Evolutionary conservation across 2,888 invertebrate genomes (phyloP).

Genomic region (Ischnus inquisitorius): DNA sequence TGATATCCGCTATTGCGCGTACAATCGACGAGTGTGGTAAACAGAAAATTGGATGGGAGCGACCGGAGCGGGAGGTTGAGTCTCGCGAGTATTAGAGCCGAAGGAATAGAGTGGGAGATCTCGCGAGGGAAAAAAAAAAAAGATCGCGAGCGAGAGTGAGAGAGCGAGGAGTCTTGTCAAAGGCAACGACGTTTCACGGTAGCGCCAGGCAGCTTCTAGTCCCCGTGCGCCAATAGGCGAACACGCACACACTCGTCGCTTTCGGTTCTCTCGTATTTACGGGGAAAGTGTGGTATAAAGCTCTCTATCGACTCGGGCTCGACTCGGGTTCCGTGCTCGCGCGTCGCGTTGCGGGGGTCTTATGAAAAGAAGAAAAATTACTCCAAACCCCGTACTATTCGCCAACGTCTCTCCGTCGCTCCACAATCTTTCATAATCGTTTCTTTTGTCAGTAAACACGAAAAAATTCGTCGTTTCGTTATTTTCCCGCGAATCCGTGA

Average conservation of each 20-base stretch:
- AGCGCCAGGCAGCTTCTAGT: conserved; percentile 77
- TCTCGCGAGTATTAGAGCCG: background rate
- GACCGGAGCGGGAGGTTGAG: conserved; percentile 30
- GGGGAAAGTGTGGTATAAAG: conserved; percentile 56
- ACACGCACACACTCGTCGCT: conserved; percentile 51
- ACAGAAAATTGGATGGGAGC: conserved; percentile 23
- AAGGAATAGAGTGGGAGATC: conserved; percentile 29
- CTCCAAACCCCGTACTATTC: background rate
- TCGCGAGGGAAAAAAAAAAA: background rate
- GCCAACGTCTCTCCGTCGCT: background rate
- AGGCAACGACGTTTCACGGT: conserved; percentile 75
- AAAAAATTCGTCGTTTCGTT: background rate
- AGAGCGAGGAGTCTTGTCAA: conserved; percentile 72
- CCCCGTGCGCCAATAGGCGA: conserved; percentile 67
- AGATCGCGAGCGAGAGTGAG: background rate
- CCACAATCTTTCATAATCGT: background rate
- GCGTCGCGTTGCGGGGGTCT: conserved; percentile 31
- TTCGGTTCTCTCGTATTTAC: conserved; percentile 54
- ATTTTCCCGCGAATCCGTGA: conserved; percentile 37
- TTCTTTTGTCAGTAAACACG: background rate
- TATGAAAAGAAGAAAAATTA: background rate
- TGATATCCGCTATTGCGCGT: background rate
- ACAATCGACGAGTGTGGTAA: conserved; percentile 28
- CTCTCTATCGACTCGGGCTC: conserved; percentile 47
- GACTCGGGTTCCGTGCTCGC: background rate